Evolutionary conservation across 2,113 vertebrate species (phyloP).

Genomic region (Hiodon alosoides): DNA sequence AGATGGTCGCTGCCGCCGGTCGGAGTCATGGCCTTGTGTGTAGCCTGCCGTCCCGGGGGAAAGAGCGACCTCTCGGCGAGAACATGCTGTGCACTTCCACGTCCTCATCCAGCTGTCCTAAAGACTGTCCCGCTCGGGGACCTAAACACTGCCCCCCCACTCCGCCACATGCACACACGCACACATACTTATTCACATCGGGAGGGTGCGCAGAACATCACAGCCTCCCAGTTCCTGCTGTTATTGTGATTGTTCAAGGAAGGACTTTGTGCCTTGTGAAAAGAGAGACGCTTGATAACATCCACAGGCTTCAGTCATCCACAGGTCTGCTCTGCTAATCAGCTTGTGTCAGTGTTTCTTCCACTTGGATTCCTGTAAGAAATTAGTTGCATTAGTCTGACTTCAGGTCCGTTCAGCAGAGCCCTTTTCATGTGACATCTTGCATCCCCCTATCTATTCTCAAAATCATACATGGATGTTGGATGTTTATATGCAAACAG

Average conservation of each 20-base stretch:
- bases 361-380: too few species aligned
- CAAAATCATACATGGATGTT: conserved; percentile 6
- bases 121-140: not conserved
- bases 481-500: conserved; percentile 22
- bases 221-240: not conserved
- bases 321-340: too few species aligned
- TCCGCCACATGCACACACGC: not conserved
- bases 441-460: not conserved
- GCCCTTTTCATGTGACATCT: not conserved
- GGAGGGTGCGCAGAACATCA: not conserved
- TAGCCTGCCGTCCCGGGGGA: conserved; percentile 5
- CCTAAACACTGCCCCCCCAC: not conserved
- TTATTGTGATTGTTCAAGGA: not conserved
- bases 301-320: too few species aligned
- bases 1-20: not conserved
- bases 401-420: not conserved
- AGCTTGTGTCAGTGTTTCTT: too few species aligned
- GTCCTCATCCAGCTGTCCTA: conserved; percentile 17
- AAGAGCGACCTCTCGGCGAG: conserved; percentile 1
- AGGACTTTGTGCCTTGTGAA: not conserved
- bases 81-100: not conserved
- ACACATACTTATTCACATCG: not conserved
- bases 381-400: too few species aligned
- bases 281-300: too few species aligned
- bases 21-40: not conserved